Conservation (phyloP, 2,888 invertebrate species). For the Mesorhabditis belari region DNA sequence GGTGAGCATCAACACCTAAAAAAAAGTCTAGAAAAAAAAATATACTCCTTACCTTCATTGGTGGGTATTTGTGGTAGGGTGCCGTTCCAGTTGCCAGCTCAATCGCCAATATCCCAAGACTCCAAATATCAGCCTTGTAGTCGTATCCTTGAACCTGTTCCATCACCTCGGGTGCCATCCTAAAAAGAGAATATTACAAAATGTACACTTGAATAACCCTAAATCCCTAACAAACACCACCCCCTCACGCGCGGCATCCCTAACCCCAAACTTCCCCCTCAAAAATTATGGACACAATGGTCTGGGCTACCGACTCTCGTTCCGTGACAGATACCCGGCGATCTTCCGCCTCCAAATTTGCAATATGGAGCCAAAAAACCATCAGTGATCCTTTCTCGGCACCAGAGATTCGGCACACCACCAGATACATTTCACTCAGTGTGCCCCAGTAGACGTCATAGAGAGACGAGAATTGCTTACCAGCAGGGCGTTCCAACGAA, state of each 20-base stretch:
- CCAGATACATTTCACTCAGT: no score
- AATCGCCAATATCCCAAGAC: conserved; percentile 91
- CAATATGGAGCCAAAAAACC: not conserved
- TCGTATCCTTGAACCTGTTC: conserved; percentile 86
- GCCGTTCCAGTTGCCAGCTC: conserved; percentile 97
- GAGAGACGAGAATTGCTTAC: conserved; percentile 53
- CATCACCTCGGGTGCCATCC: conserved; percentile 98
- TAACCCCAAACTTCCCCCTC: no score
- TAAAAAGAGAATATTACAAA: conserved; percentile 1
- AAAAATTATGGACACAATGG: no score
- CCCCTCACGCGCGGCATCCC: no score
- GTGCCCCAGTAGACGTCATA: not conserved
- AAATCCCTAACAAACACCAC: not conserved
- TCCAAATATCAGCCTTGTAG: conserved; percentile 82
- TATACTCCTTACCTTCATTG: conserved; percentile 73
- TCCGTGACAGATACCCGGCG: not conserved
- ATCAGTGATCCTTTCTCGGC: no score
- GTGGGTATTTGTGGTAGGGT: conserved; percentile 96
- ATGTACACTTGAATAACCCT: no score
- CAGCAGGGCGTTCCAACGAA: conserved; percentile 98
- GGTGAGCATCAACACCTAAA: conserved; percentile 80
- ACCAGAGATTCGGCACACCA: no score
- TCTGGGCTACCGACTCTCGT: no score
- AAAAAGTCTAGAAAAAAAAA: not conserved
- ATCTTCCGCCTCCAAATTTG: not conserved